Percentiles rank a stretch among this genome's conserved stretches.
Evolutionary conservation across 2,113 vertebrate species (phyloP).

Genomic region (Nesoenas mayeri): DNA sequence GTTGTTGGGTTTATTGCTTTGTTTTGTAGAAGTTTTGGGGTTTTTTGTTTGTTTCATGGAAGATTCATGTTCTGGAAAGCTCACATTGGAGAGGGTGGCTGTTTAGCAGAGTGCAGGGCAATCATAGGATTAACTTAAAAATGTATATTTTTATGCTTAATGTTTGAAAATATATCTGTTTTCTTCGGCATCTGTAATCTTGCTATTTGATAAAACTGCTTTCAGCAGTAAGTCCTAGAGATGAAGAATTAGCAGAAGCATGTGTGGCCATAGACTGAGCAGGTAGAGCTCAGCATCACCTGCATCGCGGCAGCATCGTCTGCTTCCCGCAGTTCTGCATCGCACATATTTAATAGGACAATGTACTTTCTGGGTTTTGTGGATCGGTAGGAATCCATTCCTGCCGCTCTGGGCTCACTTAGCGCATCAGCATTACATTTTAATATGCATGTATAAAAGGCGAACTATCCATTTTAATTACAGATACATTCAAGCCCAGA

Average conservation of each 20-base stretch:
- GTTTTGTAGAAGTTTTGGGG: background rate
- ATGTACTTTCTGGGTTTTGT: background rate
- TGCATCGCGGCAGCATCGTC: fast-evolving
- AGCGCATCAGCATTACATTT: background rate
- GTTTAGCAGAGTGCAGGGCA: background rate
- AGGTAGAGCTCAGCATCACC: background rate
- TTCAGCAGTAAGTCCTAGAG: background rate
- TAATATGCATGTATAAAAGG: background rate
- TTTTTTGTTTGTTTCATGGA: background rate
- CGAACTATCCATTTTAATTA: background rate
- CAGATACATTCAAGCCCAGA: background rate
- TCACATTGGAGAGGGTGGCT: background rate
- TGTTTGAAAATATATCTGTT: background rate
- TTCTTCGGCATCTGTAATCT: background rate
- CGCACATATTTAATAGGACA: background rate
- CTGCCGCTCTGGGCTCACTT: background rate
- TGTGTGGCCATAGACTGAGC: background rate
- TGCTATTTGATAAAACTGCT: background rate
- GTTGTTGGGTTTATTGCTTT: background rate
- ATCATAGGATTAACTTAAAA: background rate
- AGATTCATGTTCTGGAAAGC: background rate
- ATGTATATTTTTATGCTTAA: background rate
- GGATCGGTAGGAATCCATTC: background rate
- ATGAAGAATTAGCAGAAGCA: background rate
- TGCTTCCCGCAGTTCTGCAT: background rate